Evolutionary conservation across 2,888 invertebrate species (phyloP).

Genomic region (Xylota sylvarum): DNA sequence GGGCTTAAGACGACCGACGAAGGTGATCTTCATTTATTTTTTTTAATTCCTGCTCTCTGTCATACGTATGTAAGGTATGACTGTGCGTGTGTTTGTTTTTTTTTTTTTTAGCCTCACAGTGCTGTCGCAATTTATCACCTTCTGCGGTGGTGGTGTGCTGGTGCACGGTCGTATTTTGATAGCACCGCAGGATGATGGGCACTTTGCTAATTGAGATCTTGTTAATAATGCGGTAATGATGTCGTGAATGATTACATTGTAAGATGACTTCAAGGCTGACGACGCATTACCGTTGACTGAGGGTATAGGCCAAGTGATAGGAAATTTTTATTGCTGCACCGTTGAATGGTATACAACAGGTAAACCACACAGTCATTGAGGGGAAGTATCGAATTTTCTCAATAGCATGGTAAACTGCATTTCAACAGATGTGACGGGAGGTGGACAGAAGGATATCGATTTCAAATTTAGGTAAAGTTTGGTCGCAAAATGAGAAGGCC

Average conservation of each 20-base stretch:
- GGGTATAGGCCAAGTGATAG: not conserved
- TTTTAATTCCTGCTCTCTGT: constrained; percentile 29
- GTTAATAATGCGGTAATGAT: constrained; percentile 77
- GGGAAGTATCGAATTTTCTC: constrained; percentile 65
- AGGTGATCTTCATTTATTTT: constrained; percentile 78
- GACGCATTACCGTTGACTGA: constrained; percentile 34
- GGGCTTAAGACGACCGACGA: constrained; percentile 69
- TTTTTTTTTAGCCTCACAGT: constrained; percentile 46
- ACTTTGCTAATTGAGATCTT: constrained; percentile 78
- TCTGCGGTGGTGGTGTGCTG: constrained; percentile 59
- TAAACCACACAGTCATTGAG: constrained; percentile 70
- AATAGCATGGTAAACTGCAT: not conserved
- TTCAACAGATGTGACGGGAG: constrained; percentile 15
- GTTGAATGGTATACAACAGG: constrained; percentile 10
- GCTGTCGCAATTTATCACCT: constrained; percentile 78
- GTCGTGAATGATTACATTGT: constrained; percentile 76
- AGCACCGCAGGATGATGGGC: constrained; percentile 77
- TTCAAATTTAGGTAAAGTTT: constrained; percentile 1
- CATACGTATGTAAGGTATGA: not conserved
- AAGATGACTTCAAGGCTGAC: constrained; percentile 69
- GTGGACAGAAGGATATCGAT: constrained; percentile 2
- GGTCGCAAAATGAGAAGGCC: too few relatives aligned
- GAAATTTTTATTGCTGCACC: constrained; percentile 6
- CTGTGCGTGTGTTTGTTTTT: constrained; percentile 28
- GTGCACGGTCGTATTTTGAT: constrained; percentile 60